Base-by-base conservation (phyloP, 2,888 invertebrate genomes). In the Oxyteleia sp. region DNA sequence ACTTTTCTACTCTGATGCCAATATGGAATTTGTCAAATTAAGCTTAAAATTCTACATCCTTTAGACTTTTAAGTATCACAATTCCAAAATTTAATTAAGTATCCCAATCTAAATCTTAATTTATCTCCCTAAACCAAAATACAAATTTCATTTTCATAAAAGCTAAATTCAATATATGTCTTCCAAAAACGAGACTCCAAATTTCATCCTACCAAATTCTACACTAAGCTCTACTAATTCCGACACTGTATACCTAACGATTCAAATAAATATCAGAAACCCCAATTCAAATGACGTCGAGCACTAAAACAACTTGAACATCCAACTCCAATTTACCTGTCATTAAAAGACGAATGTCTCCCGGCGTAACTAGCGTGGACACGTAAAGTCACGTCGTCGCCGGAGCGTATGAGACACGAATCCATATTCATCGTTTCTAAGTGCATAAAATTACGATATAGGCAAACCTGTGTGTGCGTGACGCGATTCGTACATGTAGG, bases 361-460 rank as follows among this genome's bases (percentile, higher is more conserved):
- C 7, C 53, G 15, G 13, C 11, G 57, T 74, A 82, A 84, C 82
- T 63, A 66, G 53, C 51, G 66, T 64, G 57, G 71, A 80, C 76
- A 72, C 76, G 69, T 72, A 74, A 61, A 69, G 49, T 16, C 64
- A 41, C 45, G 64, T 82, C 71, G 82, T 68, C 66, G 59, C 26
- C 82, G 61, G 80, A 74, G 83, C 84, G 86, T 84, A 84, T 87
- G 85, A 85, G 84, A 86, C 86, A 85, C 87, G 86, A 90, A 92
- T 92, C 92, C 91, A 92, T 92, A 92, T 92, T 92, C 92, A 92
- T 92, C 89, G 91, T 86, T 82, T 83, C 87, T 84, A 89, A 89
- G 87, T 89, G 92, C 91, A 92, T 93, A 92, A 92, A 92, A 92
- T 92, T 91, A 92, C 91, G 90, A 92, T 91, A 89, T 85, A 87